Conservation (phyloP, 2,888 invertebrate species). For the Dilophus febrilis region DNA sequence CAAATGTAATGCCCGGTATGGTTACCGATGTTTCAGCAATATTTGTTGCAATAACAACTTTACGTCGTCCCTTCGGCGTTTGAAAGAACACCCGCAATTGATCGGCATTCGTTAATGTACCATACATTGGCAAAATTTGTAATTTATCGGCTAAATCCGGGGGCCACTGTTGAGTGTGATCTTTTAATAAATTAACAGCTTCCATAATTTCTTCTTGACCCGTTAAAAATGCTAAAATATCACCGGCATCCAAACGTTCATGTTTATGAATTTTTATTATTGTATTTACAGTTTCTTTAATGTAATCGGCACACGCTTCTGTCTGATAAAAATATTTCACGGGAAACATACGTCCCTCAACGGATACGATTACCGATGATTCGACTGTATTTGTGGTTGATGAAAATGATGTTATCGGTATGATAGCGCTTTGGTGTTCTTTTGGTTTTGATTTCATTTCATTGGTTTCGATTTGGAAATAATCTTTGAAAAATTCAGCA, state of each 20-base stretch:
- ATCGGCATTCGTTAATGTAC: constrained; percentile 63
- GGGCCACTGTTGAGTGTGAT: constrained; percentile 34
- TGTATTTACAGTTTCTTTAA: constrained; percentile 73
- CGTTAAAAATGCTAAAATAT: constrained; percentile 82
- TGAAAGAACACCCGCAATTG: constrained; percentile 68
- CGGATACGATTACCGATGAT: constrained; percentile 55
- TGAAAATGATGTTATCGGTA: too few species aligned
- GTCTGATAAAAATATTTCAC: constrained; percentile 69
- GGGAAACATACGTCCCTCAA: constrained; percentile 77
- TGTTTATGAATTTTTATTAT: constrained; percentile 74
- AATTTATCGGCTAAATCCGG: constrained; percentile 41
- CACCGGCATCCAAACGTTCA: constrained; percentile 51
- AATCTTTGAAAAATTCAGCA: constrained; percentile 66
- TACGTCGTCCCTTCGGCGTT: constrained; percentile 54
- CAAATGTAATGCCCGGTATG: constrained; percentile 81
- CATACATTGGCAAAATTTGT: constrained; percentile 84
- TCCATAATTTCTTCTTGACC: constrained; percentile 86
- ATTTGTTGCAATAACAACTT: constrained; percentile 87
- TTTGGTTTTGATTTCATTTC: too few species aligned
- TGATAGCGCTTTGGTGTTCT: too few species aligned
- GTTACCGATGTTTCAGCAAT: constrained; percentile 96
- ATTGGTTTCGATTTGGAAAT: too few species aligned
- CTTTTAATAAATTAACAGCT: constrained; percentile 46
- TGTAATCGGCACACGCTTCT: constrained; percentile 79
- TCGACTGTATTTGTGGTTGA: too few species aligned